phyloP scores from a whole-genome alignment of 1,140 invertebrate species.

The Stegodyphus mimosarum region DNA sequence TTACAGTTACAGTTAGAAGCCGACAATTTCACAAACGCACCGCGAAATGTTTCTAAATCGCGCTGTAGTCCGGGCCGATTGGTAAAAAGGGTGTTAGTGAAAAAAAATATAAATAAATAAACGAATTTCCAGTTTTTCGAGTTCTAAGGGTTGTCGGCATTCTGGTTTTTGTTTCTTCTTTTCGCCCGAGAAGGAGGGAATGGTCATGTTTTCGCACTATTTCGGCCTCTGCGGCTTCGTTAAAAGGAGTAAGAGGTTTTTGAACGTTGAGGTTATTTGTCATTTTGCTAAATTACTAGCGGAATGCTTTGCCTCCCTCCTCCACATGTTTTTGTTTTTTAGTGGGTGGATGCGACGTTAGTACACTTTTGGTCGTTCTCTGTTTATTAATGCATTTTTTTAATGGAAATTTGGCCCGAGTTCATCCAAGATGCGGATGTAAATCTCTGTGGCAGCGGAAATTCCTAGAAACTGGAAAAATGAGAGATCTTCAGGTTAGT shows the following conservation, averaged over 20 bases:
- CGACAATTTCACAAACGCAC: not conserved
- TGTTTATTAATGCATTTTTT: no score
- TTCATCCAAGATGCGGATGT: no score
- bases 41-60: not conserved
- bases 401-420: no score
- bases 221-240: not conserved
- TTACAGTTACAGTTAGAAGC: no score
- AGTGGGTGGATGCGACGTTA: no score
- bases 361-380: no score
- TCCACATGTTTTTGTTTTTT: no score
- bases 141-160: not conserved
- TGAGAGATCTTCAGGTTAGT: no score
- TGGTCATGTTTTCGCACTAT: slow-evolving; percentile 2
- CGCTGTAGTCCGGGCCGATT: not conserved
- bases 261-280: not conserved
- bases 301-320: no score
- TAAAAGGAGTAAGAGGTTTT: not conserved
- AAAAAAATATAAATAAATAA: not conserved
- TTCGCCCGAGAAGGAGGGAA: not conserved
- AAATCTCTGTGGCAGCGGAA: no score
- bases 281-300: not conserved
- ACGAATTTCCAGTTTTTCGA: slow-evolving; percentile 1
- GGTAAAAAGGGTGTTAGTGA: not conserved
- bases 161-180: not conserved
- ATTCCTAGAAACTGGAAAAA: no score